Base-by-base conservation (phyloP, 2,113 vertebrate genomes). In the Lagopus muta region DNA sequence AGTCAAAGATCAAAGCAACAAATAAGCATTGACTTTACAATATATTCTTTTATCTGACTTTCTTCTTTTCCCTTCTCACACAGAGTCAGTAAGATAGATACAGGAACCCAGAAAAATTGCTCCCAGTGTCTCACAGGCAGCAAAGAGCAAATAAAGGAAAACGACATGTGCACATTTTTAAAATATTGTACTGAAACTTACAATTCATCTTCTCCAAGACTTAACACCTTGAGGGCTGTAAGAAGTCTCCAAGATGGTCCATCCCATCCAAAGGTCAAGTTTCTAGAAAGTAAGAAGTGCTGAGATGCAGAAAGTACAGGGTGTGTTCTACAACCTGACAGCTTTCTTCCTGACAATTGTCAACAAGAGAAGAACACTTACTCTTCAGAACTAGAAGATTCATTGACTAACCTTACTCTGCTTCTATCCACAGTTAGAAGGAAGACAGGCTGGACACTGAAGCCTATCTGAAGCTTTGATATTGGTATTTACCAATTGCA, bases 171-270 rank as follows among this genome's bases (percentile, higher is more conserved):
- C 38, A 87, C 13, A 24, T 11, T 32, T 43, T 8, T 5, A 61
- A 42, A 81, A 80, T 3, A 19, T 40, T 74, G 11, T 16, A 66
- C 21, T 13, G 13, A 60, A 50, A 97, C 98, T 98, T 97, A 99
- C 99, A 98, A 98, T 40, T 98, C 97, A 38, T 98, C 96, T 19
- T 97, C 95, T 73, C 82, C 96, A 25, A 99, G 98, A 9, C 98
- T 98, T 50, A 99, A 55, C 55, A 99, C 38, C 84, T 98, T 98
- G 22, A 99, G 97, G 32, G 97, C 98, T 5, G 98, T 99, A 89
- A 99, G 98, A 62, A 99, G 96, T 80, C 98, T 98, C 99, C 99
- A 99, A 3, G 99, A 98, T 4, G 99, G 98, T 1, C 99, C 99
- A 42, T 99, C 99, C 89, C 97, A 95, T 13, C 98, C 98, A 91